Base-by-base conservation (phyloP, 2,888 invertebrate species). In the Drosophila limbata region DNA sequence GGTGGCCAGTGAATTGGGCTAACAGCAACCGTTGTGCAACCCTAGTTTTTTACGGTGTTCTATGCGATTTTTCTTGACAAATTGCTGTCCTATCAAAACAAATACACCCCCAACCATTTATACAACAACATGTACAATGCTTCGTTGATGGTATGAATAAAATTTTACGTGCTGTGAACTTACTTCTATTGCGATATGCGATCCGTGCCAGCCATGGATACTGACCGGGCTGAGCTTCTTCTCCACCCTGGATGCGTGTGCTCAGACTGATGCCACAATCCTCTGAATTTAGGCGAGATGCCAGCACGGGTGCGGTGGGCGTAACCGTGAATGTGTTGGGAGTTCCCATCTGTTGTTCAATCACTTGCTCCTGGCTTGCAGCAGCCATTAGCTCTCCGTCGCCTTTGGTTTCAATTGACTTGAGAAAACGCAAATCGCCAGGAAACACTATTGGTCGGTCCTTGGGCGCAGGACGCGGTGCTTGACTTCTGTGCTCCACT, bases 151-250 rank as follows among this genome's bases (percentile, higher is more conserved):
- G 28, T 25, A 57, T 59, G 48, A 77, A 69, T 56, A 45, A 67
- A 74, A 78, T 65, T 56, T 19, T 33, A 37, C 37, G 44, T 37
- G 31, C 3, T 51, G 3, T 15, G 4, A 37, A 91, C 92, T 92
- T 72, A 93, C 93, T 90, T 84, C 77, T 89, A 66, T 93, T 93
- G 2, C 91, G 79, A 67, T 93, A 93, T 9, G 92, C 93, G n/a
- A 93, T 84, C 10, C 93, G 91, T 0, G 93, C 93, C 93, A 94
- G 94, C 95, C 95, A 95, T 0, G 95, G 94, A 82, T 93, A 95
- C 74, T 94, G 94, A 21, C 93, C 94, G 1, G 93, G 83, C 2
- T 17, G 31, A 1, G 93, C 93, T 40, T 89, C 87, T 48, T 93
- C 91, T 0, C 94, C 94, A 1, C 93, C 94, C 17, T 93, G 79